Conservation (phyloP, 2,797 vertebrate species). For the Eleutherodactylus coqui region DNA sequence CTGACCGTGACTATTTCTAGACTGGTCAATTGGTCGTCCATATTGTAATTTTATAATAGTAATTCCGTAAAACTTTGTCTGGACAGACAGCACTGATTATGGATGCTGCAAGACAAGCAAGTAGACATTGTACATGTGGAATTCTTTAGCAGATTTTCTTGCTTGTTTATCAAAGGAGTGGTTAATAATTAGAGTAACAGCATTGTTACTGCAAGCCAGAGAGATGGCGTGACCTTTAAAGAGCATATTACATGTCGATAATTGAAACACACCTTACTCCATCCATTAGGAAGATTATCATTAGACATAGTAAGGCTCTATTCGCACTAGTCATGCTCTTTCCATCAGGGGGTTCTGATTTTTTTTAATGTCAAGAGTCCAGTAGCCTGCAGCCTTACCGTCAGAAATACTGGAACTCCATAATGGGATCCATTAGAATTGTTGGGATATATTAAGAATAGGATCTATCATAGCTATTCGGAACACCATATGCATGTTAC, state of each 20-base stretch:
- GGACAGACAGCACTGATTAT: background rate
- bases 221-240: slow-evolving; percentile 17
- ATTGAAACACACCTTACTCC: background rate
- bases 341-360: background rate
- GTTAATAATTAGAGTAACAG: background rate
- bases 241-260: background rate
- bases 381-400: background rate
- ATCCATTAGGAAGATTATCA: background rate
- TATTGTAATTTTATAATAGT: too few species aligned
- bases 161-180: background rate
- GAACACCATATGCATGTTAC: too few species aligned
- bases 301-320: background rate
- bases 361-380: background rate
- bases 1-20: background rate
- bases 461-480: background rate
- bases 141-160: background rate
- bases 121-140: background rate
- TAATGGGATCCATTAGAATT: background rate
- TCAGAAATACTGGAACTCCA: background rate
- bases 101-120: background rate
- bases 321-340: background rate
- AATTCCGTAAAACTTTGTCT: too few species aligned
- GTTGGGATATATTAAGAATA: background rate
- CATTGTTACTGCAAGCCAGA: slow-evolving; percentile 11
- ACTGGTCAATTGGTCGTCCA: background rate